These are phyloP conservation scores for Lasiurus cinereus DNA, from an alignment of 2,113 vertebrate genomes.

Conservation along the genomic window DNA sequence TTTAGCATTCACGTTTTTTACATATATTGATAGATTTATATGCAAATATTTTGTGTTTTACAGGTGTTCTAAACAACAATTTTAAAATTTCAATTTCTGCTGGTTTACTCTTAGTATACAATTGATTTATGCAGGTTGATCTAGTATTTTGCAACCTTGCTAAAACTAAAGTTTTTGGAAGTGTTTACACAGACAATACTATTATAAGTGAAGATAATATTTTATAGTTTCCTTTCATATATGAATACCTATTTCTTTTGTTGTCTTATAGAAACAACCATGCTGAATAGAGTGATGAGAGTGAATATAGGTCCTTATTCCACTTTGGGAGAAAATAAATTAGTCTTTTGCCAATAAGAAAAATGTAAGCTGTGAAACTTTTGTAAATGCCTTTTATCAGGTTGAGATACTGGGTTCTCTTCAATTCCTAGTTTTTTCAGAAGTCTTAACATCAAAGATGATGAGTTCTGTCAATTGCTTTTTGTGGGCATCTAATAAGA, in stretches of 20 bases:
- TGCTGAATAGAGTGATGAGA: neutral
- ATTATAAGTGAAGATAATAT: neutral
- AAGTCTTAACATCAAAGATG: conserved; percentile 33
- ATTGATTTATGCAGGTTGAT: neutral
- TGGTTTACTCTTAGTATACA: neutral
- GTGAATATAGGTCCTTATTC: neutral
- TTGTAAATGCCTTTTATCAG: neutral
- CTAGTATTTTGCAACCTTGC: neutral
- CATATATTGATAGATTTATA: neutral
- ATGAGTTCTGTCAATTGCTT: neutral
- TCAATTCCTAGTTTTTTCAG: conserved; percentile 1
- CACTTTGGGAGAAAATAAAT: neutral
- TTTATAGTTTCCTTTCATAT: neutral
- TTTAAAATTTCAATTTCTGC: neutral
- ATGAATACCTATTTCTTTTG: neutral
- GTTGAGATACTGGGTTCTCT: neutral
- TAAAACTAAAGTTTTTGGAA: neutral
- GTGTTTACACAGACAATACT: neutral
- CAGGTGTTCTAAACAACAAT: neutral
- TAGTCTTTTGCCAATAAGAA: neutral
- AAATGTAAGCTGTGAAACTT: neutral
- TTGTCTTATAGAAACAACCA: neutral
- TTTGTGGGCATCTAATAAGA: neutral
- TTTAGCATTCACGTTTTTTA: neutral
- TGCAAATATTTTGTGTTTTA: neutral